These are phyloP conservation scores for Pterocles burchelli DNA, from an alignment of 2,113 vertebrate genomes.

Conservation along the genomic window DNA sequence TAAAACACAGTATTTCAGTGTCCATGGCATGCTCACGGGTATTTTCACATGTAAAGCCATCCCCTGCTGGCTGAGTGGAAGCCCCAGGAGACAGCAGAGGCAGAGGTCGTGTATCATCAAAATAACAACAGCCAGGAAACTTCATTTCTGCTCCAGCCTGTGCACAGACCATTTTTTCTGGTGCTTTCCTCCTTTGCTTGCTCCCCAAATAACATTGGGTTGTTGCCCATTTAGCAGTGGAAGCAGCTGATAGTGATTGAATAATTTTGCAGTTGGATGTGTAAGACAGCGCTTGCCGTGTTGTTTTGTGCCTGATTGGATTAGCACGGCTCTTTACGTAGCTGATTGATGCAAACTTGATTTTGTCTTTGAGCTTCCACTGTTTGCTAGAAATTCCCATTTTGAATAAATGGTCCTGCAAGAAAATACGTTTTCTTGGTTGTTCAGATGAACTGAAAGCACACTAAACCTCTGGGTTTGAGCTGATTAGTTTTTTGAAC, in stretches of 20 bases:
- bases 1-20: neutral
- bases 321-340: neutral
- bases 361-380: neutral
- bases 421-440: neutral
- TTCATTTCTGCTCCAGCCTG: neutral
- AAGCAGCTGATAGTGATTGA: neutral
- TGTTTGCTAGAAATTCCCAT: neutral
- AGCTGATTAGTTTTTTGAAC: neutral
- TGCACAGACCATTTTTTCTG: neutral
- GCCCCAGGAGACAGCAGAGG: neutral
- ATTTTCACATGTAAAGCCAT: neutral
- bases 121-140: neutral
- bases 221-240: neutral
- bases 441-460: neutral
- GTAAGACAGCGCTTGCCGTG: neutral
- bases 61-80: neutral
- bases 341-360: neutral
- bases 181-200: neutral
- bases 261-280: slow-evolving; percentile 18
- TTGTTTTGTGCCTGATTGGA: neutral
- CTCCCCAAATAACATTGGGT: neutral
- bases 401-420: neutral
- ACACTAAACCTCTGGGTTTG: neutral
- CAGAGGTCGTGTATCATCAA: neutral
- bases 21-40: fast-evolving